phyloP scores from a whole-genome alignment of 2,888 invertebrate species.

The Thymelicus sylvestris region DNA sequence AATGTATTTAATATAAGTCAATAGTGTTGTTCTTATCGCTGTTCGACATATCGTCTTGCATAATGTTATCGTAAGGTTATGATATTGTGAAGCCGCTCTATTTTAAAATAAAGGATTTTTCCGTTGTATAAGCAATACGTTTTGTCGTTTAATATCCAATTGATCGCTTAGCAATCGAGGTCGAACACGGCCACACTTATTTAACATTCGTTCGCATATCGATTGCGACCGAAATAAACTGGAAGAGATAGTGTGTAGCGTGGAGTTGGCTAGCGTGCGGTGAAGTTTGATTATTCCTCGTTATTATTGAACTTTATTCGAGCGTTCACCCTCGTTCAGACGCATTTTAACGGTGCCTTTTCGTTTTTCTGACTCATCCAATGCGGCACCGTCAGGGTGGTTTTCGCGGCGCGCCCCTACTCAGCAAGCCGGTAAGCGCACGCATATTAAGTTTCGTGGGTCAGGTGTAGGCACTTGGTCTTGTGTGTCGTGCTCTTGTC shows the following conservation, averaged over 20 bases:
- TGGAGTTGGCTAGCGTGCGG: conserved; percentile 78
- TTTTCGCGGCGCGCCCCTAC: conserved; percentile 65
- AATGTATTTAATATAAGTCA: conserved; percentile 72
- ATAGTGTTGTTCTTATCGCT: conserved; percentile 80
- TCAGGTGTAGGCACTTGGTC: background rate
- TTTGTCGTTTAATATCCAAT: conserved; percentile 80
- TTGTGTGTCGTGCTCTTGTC: conserved; percentile 24
- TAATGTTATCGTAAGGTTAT: conserved; percentile 77
- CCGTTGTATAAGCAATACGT: conserved; percentile 82
- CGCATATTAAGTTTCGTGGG: conserved; percentile 30
- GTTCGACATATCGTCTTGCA: conserved; percentile 80
- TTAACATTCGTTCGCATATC: conserved; percentile 74
- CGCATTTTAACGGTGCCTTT: conserved; percentile 65
- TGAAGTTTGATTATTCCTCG: conserved; percentile 57
- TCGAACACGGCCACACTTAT: conserved; percentile 67
- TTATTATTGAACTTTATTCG: conserved; percentile 48
- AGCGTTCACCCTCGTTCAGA: conserved; percentile 48
- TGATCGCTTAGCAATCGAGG: conserved; percentile 70
- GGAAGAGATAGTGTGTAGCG: conserved; percentile 80
- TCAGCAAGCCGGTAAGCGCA: conserved; percentile 67
- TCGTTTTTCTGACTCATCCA: conserved; percentile 82
- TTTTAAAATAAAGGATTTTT: conserved; percentile 84
- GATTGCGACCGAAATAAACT: conserved; percentile 80
- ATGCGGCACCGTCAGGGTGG: conserved; percentile 73
- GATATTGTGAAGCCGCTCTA: conserved; percentile 84